phyloP scores from a whole-genome alignment of 2,797 vertebrate genomes.

The Mus caroli region DNA sequence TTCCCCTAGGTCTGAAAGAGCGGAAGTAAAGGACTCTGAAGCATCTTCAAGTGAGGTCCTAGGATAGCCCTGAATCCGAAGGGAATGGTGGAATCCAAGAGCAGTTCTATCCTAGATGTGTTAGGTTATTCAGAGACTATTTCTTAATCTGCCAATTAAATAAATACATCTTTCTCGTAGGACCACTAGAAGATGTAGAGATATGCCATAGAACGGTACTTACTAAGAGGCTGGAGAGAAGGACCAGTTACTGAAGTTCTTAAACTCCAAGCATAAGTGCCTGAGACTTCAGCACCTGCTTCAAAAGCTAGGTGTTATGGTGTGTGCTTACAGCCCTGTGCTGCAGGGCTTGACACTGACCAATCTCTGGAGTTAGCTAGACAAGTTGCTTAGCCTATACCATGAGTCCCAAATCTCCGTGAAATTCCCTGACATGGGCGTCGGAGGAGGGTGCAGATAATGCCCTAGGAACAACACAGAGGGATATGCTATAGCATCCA shows the following conservation, averaged over 20 bases:
- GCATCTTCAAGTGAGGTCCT: neutral
- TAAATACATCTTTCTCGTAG: neutral
- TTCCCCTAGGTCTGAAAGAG: neutral
- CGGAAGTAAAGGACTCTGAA: neutral
- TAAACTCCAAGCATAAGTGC: no score
- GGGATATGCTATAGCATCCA: neutral
- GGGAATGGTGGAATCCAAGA: neutral
- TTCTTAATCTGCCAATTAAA: conserved; percentile 41
- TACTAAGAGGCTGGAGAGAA: neutral
- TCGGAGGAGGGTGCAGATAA: neutral
- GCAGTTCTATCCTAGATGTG: neutral
- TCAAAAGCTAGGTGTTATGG: neutral
- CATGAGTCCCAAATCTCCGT: neutral
- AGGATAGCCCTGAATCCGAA: neutral
- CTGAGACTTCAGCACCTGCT: neutral
- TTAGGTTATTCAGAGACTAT: conserved; percentile 5
- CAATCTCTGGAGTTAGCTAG: neutral
- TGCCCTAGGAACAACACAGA: neutral
- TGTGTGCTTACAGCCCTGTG: neutral
- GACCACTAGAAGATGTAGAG: neutral
- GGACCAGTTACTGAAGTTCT: neutral
- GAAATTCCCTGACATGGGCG: no score
- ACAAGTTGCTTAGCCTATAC: neutral
- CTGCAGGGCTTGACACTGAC: neutral
- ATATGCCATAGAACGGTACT: neutral